Percentiles rank a stretch among this genome's conserved stretches.
Conservation (phyloP, 2,113 vertebrate genomes). For the Protobothrops mucrosquamatus region DNA sequence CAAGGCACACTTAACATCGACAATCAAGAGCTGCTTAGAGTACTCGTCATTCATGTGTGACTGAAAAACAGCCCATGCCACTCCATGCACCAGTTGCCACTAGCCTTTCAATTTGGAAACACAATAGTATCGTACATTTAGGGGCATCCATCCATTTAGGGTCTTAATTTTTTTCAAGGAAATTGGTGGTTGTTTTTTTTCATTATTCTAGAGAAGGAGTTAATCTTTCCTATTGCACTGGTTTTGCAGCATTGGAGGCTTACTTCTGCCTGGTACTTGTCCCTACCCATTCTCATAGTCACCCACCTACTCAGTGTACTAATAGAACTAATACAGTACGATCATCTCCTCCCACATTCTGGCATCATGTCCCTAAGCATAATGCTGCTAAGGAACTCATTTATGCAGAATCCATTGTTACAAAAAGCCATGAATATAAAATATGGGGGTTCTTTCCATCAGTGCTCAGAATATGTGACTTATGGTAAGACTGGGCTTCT, state of each 20-base stretch:
- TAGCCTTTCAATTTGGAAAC: background rate
- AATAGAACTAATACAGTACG: background rate
- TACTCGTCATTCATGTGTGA: background rate
- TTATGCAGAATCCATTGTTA: background rate
- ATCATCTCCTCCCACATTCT: background rate
- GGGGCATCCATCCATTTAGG: background rate
- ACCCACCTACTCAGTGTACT: background rate
- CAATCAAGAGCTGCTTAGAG: background rate
- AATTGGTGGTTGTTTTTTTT: background rate
- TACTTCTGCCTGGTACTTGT: background rate
- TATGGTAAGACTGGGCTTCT: background rate
- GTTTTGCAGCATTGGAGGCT: background rate
- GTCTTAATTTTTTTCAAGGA: background rate
- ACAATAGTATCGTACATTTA: background rate
- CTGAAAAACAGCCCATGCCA: background rate
- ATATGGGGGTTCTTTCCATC: background rate
- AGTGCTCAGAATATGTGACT: background rate
- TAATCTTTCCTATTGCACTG: background rate
- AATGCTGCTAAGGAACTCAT: background rate
- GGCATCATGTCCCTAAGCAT: background rate
- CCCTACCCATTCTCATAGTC: background rate
- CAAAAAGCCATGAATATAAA: background rate
- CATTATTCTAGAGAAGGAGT: background rate
- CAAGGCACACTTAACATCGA: background rate
- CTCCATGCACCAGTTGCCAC: background rate